A percentile compares a stretch with the other conserved stretches of the same genome.
These are phyloP conservation scores for Zingel zingel DNA, from an alignment of 2,113 vertebrate species.

Conservation along the genomic window DNA sequence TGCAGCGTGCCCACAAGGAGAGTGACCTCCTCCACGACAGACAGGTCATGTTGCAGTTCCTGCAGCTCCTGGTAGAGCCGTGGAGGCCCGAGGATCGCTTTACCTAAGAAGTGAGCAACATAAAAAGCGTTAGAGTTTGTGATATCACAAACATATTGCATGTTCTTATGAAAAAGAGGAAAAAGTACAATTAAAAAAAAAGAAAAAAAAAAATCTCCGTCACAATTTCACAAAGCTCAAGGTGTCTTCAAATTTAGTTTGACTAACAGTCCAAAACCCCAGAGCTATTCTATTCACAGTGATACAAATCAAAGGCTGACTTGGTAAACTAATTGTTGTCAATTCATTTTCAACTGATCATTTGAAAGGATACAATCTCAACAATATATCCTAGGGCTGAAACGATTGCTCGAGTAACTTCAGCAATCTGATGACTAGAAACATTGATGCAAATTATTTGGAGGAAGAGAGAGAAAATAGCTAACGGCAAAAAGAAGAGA, in stretches of 20 bases:
- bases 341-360: not conserved
- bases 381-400: no score
- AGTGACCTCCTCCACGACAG: conserved; percentile 94
- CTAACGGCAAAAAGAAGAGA: no score
- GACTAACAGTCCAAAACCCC: not conserved
- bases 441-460: no score
- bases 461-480: no score
- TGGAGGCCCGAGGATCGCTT: conserved; percentile 91
- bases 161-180: not conserved
- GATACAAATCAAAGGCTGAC: not conserved
- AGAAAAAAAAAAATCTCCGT: not conserved
- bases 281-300: not conserved
- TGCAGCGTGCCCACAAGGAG: conserved; percentile 93
- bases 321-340: not conserved
- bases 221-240: not conserved
- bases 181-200: not conserved
- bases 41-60: conserved; percentile 94
- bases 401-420: no score
- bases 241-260: not conserved
- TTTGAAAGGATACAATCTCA: not conserved
- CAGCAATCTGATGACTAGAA: no score
- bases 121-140: not conserved
- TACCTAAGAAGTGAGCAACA: conserved; percentile 82
- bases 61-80: conserved; percentile 96
- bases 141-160: not conserved